Evolutionary conservation across 2,888 invertebrate species (phyloP).

Genomic region (Andrena chrysosceles): DNA sequence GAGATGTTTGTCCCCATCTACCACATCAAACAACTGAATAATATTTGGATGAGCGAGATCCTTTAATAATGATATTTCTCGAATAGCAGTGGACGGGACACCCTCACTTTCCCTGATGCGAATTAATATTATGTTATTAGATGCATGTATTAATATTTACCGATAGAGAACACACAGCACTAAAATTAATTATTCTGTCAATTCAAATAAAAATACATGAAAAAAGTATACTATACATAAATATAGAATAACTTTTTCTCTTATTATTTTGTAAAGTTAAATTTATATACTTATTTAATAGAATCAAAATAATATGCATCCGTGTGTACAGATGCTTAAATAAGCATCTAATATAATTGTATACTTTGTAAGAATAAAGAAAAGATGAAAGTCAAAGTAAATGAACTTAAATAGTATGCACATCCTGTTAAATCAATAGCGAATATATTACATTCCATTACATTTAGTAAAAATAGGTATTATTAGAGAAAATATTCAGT

Average conservation of each 20-base stretch:
- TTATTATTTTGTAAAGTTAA: too few relatives aligned
- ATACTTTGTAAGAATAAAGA: constrained; percentile 10
- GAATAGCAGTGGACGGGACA: constrained; percentile 98
- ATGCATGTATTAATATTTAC: neutral
- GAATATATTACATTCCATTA: constrained; percentile 5
- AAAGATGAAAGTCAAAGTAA: neutral
- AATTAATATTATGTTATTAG: constrained; percentile 53
- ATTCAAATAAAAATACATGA: neutral
- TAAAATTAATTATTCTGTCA: neutral
- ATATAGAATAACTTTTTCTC: neutral
- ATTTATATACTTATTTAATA: too few relatives aligned
- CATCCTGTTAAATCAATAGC: neutral
- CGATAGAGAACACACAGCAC: neutral
- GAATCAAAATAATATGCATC: too few relatives aligned
- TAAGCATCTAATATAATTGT: neutral
- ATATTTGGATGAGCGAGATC: constrained; percentile 96
- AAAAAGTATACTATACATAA: neutral
- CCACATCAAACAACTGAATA: constrained; percentile 95
- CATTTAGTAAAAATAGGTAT: constrained; percentile 28
- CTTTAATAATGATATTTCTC: constrained; percentile 97
- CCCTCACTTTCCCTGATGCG: constrained; percentile 95
- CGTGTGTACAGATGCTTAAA: too few relatives aligned
- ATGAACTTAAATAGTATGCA: constrained; percentile 17
- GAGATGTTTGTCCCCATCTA: constrained; percentile 93
- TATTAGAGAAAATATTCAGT: constrained; percentile 20